Evolutionary conservation across 37 sponge, comb jelly and placozoan species (phyloP).

Genomic region (Spongilla lacustris): DNA sequence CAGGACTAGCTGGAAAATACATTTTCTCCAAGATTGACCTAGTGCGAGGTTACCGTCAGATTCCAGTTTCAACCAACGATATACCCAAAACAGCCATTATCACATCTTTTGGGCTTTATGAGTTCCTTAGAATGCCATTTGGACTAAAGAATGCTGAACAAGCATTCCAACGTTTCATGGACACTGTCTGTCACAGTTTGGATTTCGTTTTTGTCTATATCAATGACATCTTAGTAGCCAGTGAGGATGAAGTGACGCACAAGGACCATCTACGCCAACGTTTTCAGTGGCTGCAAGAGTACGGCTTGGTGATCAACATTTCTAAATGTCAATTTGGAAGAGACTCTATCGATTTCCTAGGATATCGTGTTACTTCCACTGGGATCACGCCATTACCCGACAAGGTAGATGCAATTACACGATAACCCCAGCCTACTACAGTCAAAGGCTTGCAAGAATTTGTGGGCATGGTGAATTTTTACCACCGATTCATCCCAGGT

Average conservation of each 20-base stretch:
- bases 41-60: constrained; percentile 45
- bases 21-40: constrained; percentile 25
- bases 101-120: constrained; percentile 12
- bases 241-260: constrained; percentile 42
- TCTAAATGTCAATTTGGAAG: constrained; percentile 40
- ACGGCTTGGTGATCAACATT: constrained; percentile 54
- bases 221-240: constrained; percentile 17
- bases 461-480: constrained; percentile 61
- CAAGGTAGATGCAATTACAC: constrained; percentile 23
- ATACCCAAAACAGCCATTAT: constrained; percentile 30
- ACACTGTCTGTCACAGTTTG: constrained; percentile 22
- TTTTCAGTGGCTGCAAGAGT: constrained; percentile 30
- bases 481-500: constrained; percentile 49
- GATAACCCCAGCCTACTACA: constrained; percentile 34
- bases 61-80: constrained; percentile 26
- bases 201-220: constrained; percentile 12
- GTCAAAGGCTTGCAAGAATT: constrained; percentile 40
- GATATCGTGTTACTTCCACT: constrained; percentile 23
- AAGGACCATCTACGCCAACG: constrained; percentile 28
- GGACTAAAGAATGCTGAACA: constrained; percentile 43
- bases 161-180: constrained; percentile 48
- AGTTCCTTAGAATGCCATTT: constrained; percentile 36
- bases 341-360: constrained; percentile 32
- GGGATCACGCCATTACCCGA: constrained; percentile 25
- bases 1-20: not conserved